phyloP scores from a whole-genome alignment of 2,888 invertebrate genomes.

The Scaptomyza tumidula region DNA sequence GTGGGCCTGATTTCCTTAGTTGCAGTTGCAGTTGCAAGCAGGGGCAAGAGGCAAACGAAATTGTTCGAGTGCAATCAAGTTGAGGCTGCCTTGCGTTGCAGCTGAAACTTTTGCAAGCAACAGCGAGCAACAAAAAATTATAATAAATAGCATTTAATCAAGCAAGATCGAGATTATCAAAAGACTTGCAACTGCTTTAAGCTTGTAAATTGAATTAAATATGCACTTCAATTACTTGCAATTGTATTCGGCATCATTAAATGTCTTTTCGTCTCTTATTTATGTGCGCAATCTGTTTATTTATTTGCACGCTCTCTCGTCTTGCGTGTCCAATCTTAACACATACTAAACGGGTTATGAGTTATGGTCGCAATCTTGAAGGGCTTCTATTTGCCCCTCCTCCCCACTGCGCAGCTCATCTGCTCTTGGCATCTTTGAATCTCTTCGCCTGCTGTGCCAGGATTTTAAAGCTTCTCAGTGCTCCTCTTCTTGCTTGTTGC shows the following conservation, averaged over 20 bases:
- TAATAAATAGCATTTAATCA: conserved; percentile 66
- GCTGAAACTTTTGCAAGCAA: conserved; percentile 33
- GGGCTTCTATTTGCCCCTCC: not conserved
- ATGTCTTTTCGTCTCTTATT: conserved; percentile 34
- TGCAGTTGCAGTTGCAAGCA: conserved; percentile 31
- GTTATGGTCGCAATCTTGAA: conserved; percentile 51
- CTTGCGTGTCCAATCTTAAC: conserved; percentile 63
- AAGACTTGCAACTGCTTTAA: conserved; percentile 6
- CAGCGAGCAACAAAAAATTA: conserved; percentile 31
- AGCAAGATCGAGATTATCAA: conserved; percentile 31
- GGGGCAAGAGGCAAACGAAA: conserved; percentile 32
- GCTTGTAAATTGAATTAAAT: conserved; percentile 59
- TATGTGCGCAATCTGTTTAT: conserved; percentile 30
- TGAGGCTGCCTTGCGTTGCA: conserved; percentile 52
- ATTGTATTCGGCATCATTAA: conserved; percentile 27
- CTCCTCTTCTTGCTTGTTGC: too few relatives aligned
- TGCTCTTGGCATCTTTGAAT: conserved; percentile 9
- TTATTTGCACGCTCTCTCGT: conserved; percentile 13
- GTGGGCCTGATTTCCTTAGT: conserved; percentile 22
- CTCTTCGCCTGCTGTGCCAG: conserved; percentile 43
- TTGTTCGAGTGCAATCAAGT: conserved; percentile 65
- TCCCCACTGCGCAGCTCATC: too few relatives aligned
- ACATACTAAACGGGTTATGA: conserved; percentile 66
- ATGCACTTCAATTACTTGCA: conserved; percentile 50
- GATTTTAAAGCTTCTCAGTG: conserved; percentile 22